Evolutionary conservation across 2,113 vertebrate genomes (phyloP), one percentile per base, ranked within the genome.

Genomic region (Mirounga angustirostris): DNA sequence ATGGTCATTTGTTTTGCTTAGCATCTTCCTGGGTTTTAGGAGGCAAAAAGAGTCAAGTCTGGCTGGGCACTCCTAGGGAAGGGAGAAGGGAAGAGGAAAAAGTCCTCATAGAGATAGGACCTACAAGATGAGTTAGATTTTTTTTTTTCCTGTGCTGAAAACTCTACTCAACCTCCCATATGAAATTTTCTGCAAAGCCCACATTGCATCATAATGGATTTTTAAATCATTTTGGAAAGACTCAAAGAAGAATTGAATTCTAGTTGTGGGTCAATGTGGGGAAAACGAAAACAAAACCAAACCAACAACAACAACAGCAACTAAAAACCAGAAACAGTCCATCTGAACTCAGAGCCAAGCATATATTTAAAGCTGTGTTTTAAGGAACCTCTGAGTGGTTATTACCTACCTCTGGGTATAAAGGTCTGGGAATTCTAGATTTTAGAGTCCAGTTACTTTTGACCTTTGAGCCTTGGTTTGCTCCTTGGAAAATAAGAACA

Each of bases 201-300:
- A 13, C 5, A 46, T 28, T 85, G 18, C 15, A 71, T 28, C 43
- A 24, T 7, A 15, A 40, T 54, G 24, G 61, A 61, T 69, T 80
- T 89, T 92, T 54, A 4, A 4, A 61, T 71, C 63, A 33, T 65
- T 81, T 76, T 30, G 22, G 71, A 61, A 88, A 92, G 97, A 67
- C 28, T 14, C 16, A 54, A 78, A 90, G 10, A 83, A 7, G 28
- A 81, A 18, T 56, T 79, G 78, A 73, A 22, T 56, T 91, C 12
- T 84, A 30, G 7, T 46, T 67, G 4, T 28, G 78, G 40, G 36
- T 46, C 61, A 22, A 94, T 18, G 9, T 71, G 71, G 19, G 50
- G 33, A 26, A 16, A 89, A 85, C 12, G 73, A 69, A 93, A 54
- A 46, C 1, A 52, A 71, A 91, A 83, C 52, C 1, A 83, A 83